Percentiles rank a stretch among this genome's conserved stretches.
phyloP scores from a whole-genome alignment of 2,888 invertebrate genomes.

The Lithophane semibrunnea region DNA sequence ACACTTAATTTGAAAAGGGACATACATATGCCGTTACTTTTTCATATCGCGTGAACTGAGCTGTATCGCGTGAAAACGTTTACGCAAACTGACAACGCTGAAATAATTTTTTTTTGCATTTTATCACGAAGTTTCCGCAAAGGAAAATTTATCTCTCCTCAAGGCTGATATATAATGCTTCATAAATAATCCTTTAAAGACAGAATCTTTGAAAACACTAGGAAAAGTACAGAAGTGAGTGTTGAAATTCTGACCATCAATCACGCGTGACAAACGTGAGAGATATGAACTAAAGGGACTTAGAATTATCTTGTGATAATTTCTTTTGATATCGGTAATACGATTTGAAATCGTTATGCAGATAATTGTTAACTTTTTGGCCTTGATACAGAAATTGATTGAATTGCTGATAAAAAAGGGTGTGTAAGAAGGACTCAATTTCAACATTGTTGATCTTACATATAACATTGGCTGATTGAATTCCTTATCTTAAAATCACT shows the following conservation, averaged over 20 bases:
- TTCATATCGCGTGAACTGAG: neutral
- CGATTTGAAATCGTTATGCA: slow-evolving; percentile 26
- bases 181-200: slow-evolving; percentile 33
- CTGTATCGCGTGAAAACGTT: neutral
- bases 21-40: neutral
- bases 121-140: neutral
- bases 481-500: neutral
- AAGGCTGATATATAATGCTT: slow-evolving; percentile 31
- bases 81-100: neutral
- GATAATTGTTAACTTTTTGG: slow-evolving; percentile 35
- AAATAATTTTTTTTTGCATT: slow-evolving; percentile 2
- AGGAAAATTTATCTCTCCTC: slow-evolving; percentile 31
- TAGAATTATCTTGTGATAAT: slow-evolving; percentile 58
- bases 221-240: slow-evolving; percentile 67
- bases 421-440: neutral
- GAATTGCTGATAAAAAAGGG: neutral
- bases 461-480: neutral
- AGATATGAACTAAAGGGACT: slow-evolving; percentile 38
- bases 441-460: too few relatives aligned
- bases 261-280: slow-evolving; percentile 68
- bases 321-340: slow-evolving; percentile 52
- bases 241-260: slow-evolving; percentile 62
- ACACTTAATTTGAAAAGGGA: neutral
- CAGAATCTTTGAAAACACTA: slow-evolving; percentile 47
- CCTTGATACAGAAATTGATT: slow-evolving; percentile 35